phyloP scores from a whole-genome alignment of 2,797 vertebrate genomes.

The Trematomus bernacchii region DNA sequence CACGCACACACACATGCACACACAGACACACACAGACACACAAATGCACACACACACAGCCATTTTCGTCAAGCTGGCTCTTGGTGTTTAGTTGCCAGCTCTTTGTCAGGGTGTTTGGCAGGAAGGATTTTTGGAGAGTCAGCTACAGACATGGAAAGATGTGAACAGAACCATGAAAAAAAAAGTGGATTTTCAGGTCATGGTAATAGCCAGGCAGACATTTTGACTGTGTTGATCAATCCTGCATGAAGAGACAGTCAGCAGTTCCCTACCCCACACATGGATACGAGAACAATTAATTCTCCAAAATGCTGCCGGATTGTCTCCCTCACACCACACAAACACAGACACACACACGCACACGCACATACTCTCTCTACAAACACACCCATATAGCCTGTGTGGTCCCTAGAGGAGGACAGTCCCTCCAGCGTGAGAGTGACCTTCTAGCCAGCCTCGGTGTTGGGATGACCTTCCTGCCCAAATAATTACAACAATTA shows the following conservation, averaged over 20 bases:
- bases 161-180: constrained; percentile 57
- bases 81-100: constrained; percentile 76
- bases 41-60: constrained; percentile 37
- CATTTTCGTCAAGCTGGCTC: constrained; percentile 80
- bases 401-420: constrained; percentile 62
- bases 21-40: constrained; percentile 31
- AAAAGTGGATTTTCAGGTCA: constrained; percentile 66
- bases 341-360: constrained; percentile 23
- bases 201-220: constrained; percentile 47
- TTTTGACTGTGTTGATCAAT: constrained; percentile 62
- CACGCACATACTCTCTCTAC: constrained; percentile 53
- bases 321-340: constrained; percentile 14
- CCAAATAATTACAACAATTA: constrained; percentile 88
- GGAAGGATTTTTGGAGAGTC: constrained; percentile 65
- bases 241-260: constrained; percentile 42
- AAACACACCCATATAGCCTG: constrained; percentile 65
- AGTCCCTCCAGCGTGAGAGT: constrained; percentile 76
- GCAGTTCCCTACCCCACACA: constrained; percentile 32
- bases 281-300: constrained; percentile 18
- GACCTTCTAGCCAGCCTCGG: constrained; percentile 80
- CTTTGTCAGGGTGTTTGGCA: constrained; percentile 81
- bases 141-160: constrained; percentile 68
- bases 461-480: constrained; percentile 82
- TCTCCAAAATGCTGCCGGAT: constrained; percentile 42
- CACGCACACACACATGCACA: constrained; percentile 52